Conservation (phyloP, 1,140 invertebrate genomes). For the Holotrichia oblita region DNA sequence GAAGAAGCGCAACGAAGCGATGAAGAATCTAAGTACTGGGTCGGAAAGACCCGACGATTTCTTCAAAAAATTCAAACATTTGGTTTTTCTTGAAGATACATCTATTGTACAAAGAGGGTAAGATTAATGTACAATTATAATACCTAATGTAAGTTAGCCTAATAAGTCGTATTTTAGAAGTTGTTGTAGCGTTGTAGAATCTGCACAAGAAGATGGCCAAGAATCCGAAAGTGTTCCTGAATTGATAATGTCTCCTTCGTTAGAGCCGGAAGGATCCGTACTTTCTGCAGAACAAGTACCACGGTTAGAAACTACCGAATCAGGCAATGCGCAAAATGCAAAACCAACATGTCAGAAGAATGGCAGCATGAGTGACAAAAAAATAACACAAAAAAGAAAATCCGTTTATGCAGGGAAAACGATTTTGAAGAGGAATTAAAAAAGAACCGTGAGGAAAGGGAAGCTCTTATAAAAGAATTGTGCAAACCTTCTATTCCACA, state of each 20-base stretch:
- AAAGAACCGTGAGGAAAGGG: not conserved
- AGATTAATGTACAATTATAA: not conserved
- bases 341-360: not conserved
- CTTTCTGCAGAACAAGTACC: too few species aligned
- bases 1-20: not conserved
- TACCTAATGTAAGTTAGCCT: not conserved
- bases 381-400: not conserved
- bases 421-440: conserved; percentile 9
- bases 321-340: not conserved
- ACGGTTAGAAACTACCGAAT: too few species aligned
- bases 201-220: too few species aligned
- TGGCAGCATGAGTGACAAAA: not conserved
- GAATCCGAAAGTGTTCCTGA: too few species aligned
- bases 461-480: not conserved
- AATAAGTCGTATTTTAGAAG: not conserved
- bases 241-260: too few species aligned
- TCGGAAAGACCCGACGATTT: not conserved
- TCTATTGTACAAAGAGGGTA: not conserved
- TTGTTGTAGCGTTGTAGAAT: not conserved
- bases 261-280: too few species aligned
- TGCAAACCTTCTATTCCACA: not conserved
- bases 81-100: not conserved
- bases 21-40: not conserved
- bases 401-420: not conserved
- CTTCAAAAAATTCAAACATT: not conserved